A percentile compares a stretch with the other conserved stretches of the same genome.
These are phyloP conservation scores for Leptobrachium leishanense DNA, from an alignment of 2,113 vertebrate species.

Conservation along the genomic window DNA sequence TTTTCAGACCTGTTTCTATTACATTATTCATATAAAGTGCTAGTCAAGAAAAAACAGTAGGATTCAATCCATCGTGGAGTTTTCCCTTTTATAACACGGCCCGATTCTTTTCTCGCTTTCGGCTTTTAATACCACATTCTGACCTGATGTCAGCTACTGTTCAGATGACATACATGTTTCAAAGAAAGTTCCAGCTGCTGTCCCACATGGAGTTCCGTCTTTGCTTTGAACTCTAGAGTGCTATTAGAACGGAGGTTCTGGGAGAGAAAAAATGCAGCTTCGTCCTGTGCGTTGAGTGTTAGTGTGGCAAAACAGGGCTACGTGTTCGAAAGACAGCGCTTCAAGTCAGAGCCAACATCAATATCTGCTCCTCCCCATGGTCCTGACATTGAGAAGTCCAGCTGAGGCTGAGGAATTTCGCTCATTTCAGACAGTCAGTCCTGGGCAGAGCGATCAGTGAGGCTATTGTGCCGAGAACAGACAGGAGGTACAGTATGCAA, in stretches of 20 bases:
- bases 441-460: conserved; percentile 46
- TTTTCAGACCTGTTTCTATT: no score
- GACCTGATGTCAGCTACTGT: conserved; percentile 13
- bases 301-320: conserved; percentile 11
- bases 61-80: no score
- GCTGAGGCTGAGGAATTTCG: conserved; percentile 43
- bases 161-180: conserved; percentile 7
- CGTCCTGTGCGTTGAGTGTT: conserved; percentile 28
- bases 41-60: no score
- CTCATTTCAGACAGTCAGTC: conserved; percentile 1
- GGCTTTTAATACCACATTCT: neutral
- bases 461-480: conserved; percentile 10
- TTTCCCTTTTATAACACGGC: no score
- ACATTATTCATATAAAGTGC: no score
- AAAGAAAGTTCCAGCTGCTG: conserved; percentile 21
- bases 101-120: no score
- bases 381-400: conserved; percentile 47
- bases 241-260: conserved; percentile 44
- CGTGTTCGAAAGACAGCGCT: conserved; percentile 25
- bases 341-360: conserved; percentile 35
- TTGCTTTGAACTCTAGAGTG: conserved; percentile 26
- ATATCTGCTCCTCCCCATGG: conserved; percentile 35
- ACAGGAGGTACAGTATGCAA: conserved; percentile 37
- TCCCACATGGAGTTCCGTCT: conserved; percentile 8
- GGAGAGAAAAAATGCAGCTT: conserved; percentile 36